These are phyloP conservation scores for Tamias sibiricus DNA, from an alignment of 2,113 vertebrate genomes.

Conservation along the genomic window DNA sequence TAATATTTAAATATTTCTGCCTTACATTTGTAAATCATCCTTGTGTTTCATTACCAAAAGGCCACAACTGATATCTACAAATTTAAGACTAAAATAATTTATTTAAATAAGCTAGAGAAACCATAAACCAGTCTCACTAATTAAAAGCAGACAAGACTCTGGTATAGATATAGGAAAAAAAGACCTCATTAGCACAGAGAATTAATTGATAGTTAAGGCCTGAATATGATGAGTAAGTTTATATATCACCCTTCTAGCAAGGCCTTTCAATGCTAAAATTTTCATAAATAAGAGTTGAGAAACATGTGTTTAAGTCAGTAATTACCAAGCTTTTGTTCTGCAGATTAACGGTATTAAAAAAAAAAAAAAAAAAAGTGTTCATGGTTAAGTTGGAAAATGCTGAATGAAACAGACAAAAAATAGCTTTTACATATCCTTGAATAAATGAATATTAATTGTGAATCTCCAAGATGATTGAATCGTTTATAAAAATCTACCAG, in stretches of 20 bases:
- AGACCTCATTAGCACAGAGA: neutral
- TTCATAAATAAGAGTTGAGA: slow-evolving; percentile 9
- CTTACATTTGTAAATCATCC: neutral
- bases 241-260: slow-evolving; percentile 29
- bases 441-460: neutral
- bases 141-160: neutral
- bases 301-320: slow-evolving; percentile 41
- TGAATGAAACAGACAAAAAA: neutral
- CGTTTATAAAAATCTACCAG: slow-evolving; percentile 9
- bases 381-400: neutral
- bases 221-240: neutral
- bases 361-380: neutral
- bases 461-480: neutral
- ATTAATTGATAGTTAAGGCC: neutral
- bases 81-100: slow-evolving; percentile 34
- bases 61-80: slow-evolving; percentile 1
- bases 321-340: neutral
- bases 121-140: neutral
- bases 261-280: slow-evolving; percentile 21
- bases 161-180: neutral
- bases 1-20: neutral
- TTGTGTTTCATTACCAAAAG: slow-evolving; percentile 31
- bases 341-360: neutral
- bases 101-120: slow-evolving; percentile 1
- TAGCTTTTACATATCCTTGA: neutral